Evolutionary conservation across 2,888 invertebrate genomes (phyloP).

Genomic region (Buathra laborator): DNA sequence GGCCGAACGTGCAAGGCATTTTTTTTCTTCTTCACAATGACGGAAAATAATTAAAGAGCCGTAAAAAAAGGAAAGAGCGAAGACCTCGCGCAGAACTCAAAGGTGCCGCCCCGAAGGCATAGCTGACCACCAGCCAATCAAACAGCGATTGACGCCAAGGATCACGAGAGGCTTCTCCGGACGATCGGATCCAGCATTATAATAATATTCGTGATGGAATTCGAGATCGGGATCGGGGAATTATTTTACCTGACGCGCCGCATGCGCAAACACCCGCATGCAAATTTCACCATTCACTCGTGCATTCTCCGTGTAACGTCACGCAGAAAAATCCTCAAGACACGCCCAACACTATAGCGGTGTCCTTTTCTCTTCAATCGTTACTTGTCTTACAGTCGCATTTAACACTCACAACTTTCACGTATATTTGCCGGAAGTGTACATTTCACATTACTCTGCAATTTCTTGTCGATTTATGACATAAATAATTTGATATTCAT

Average conservation of each 20-base stretch:
- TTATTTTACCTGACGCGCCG: conserved; percentile 48
- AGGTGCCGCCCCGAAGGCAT: conserved; percentile 75
- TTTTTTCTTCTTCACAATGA: conserved; percentile 75
- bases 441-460: background rate
- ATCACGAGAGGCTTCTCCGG: conserved; percentile 54
- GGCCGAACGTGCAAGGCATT: conserved; percentile 69
- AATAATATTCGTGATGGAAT: conserved; percentile 49
- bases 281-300: background rate
- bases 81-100: conserved; percentile 73
- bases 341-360: conserved; percentile 1
- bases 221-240: conserved; percentile 47
- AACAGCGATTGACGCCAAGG: conserved; percentile 61
- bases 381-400: background rate
- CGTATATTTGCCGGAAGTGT: background rate
- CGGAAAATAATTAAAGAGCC: conserved; percentile 81
- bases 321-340: background rate
- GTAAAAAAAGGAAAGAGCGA: conserved; percentile 52
- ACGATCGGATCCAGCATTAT: conserved; percentile 42
- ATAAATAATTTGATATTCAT: background rate
- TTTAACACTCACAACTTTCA: background rate
- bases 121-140: conserved; percentile 72
- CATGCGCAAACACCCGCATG: background rate
- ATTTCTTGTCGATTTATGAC: background rate
- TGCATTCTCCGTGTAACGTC: background rate
- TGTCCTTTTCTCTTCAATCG: background rate